Evolutionary conservation across 1,140 invertebrate genomes (phyloP), one percentile per base, ranked within the genome.

Genomic region (Drosophila eugracilis): DNA sequence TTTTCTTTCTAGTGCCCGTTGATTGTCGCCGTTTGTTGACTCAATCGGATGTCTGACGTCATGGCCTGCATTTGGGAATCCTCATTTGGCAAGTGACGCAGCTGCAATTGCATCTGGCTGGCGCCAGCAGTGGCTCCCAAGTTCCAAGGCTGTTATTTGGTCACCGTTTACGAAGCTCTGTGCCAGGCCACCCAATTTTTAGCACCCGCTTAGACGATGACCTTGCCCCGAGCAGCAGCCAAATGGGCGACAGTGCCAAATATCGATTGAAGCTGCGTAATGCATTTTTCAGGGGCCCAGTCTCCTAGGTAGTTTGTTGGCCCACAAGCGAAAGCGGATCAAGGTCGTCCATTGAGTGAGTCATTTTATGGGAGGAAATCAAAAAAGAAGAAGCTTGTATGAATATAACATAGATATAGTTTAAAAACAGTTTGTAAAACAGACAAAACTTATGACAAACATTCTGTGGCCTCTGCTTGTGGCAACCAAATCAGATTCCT

Each of bases 191-290:
- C 37, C 48, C 48, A 22, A n/a, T 44, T 32, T 60, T 39, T 15
- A 52, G 28, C 63, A 15, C 63, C 62, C 28, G 28, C 59, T 52
- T 37, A 15, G 34, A 44, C 55, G 79, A 44, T 52, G 79, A 78
- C 79, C 79, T 83, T 84, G 79, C 59, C 78, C 47, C 58, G 34
- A 62, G 42, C 12, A 24, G 28, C 44, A 63, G 45, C 14, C 24
- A 66, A 49, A 41, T 47, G 19, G 28, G 44, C 45, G 63, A 41
- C 58, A 42, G 50, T 79, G 75, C 62, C 80, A 80, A 63, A 60
- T 73, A 85, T 85, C 67, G 81, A 85, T 85, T 85, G 58, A 24
- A 49, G 41, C 30, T 58, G 58, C 73, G 77, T 80, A 73, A 85
- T 75, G 60, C 66, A 76, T 76, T 78, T 74, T 55, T 60, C 30